Evolutionary conservation across 2,113 vertebrate genomes (phyloP).

Genomic region (Leuciscus idus): DNA sequence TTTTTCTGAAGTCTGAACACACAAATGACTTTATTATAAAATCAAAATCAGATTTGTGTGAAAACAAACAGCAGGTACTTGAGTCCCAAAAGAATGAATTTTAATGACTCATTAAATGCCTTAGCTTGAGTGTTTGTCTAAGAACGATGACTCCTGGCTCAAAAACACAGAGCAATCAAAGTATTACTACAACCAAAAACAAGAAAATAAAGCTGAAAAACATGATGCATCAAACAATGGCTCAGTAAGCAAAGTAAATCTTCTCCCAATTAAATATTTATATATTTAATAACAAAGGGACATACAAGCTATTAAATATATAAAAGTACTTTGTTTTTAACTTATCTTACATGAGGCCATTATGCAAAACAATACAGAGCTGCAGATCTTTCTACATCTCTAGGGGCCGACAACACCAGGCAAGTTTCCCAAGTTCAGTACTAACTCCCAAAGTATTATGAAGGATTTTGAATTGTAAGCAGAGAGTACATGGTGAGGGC

Average conservation of each 20-base stretch:
- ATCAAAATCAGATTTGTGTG: not conserved
- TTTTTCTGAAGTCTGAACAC: not conserved
- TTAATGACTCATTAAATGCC: conserved; percentile 19
- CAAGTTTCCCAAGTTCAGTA: not conserved
- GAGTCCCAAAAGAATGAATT: conserved; percentile 1
- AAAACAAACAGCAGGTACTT: conserved; percentile 24
- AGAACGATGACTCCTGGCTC: conserved; percentile 28
- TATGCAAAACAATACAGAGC: not conserved
- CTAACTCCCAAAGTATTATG: not conserved
- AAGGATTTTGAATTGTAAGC: not conserved
- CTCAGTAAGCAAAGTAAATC: not conserved
- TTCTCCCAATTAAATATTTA: conserved; percentile 7
- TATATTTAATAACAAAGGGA: conserved; percentile 17
- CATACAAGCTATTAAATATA: not conserved
- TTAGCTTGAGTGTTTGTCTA: not conserved
- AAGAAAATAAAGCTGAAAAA: conserved; percentile 25
- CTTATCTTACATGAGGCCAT: conserved; percentile 1
- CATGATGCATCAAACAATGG: conserved; percentile 30
- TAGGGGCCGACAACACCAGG: not conserved
- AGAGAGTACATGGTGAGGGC: not conserved
- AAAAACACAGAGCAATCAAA: conserved; percentile 21
- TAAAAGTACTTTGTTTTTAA: not conserved
- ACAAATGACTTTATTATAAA: not conserved
- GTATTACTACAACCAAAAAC: conserved; percentile 26
- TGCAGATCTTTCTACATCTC: conserved; percentile 4